A percentile compares a stretch with the other conserved stretches of the same genome.
These are phyloP conservation scores for Chlamydotis undulata DNA, from an alignment of 2,113 vertebrate genomes.

Conservation along the genomic window DNA sequence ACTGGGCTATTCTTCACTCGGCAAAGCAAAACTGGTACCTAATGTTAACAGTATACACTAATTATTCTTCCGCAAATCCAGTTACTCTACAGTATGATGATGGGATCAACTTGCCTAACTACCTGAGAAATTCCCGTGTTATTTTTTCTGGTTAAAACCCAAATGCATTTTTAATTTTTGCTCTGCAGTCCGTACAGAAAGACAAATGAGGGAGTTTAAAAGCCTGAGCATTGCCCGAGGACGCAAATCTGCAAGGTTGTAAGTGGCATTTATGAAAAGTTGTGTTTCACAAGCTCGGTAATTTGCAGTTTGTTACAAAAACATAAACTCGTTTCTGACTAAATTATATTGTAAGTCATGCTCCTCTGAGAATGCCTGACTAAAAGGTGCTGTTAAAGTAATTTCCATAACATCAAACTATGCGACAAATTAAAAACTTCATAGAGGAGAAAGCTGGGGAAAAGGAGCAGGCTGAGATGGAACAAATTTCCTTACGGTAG, in stretches of 20 bases:
- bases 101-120: not conserved
- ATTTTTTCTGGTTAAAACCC: not conserved
- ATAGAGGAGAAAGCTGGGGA: not conserved
- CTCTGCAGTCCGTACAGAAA: not conserved
- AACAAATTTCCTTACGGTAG: not conserved
- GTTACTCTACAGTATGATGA: not conserved
- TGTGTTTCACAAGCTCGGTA: slow-evolving; percentile 11
- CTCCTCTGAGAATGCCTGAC: slow-evolving; percentile 14
- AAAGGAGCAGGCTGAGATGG: not conserved
- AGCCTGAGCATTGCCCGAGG: slow-evolving; percentile 1
- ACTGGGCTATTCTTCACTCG: not conserved
- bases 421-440: slow-evolving; percentile 49
- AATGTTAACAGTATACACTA: not conserved
- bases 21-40: not conserved
- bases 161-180: not conserved
- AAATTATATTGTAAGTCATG: slow-evolving; percentile 45
- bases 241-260: slow-evolving; percentile 3
- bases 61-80: not conserved
- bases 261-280: slow-evolving; percentile 47
- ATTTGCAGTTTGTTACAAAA: slow-evolving; percentile 64
- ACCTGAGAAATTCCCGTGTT: not conserved
- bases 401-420: slow-evolving; percentile 61
- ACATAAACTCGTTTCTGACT: slow-evolving; percentile 48
- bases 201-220: not conserved
- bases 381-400: slow-evolving; percentile 56